Evolutionary conservation across 2,113 vertebrate species (phyloP).

Genomic region (Sceloporus tristichus): DNA sequence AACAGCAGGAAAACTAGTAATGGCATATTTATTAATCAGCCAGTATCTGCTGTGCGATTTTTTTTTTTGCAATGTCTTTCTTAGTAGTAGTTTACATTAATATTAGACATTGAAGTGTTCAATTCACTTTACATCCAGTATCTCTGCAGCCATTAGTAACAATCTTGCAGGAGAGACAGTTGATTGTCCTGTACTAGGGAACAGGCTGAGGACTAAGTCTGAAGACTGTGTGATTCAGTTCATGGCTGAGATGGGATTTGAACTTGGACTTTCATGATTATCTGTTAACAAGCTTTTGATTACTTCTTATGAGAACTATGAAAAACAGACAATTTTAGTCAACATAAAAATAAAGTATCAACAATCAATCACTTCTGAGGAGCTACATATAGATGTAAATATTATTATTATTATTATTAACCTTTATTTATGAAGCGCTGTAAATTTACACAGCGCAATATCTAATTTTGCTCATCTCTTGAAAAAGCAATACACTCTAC

Average conservation of each 20-base stretch:
- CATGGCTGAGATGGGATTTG: not conserved
- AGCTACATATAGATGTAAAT: not conserved
- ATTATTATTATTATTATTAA: too few species aligned
- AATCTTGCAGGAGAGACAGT: not conserved
- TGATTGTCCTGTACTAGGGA: not conserved
- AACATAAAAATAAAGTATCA: conserved; percentile 24
- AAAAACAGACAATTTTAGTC: not conserved
- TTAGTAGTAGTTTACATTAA: not conserved
- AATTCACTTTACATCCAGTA: not conserved
- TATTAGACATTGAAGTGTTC: not conserved
- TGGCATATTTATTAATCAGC: not conserved
- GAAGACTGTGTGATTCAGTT: not conserved
- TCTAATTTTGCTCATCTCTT: not conserved
- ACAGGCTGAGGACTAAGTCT: not conserved
- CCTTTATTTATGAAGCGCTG: too few species aligned
- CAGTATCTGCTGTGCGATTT: not conserved
- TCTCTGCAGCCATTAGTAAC: not conserved
- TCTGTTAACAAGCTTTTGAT: not conserved
- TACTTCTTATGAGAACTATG: conserved; percentile 11
- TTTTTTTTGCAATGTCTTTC: not conserved
- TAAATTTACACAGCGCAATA: too few species aligned
- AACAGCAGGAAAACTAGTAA: not conserved
- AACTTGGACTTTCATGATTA: not conserved
- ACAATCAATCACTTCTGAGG: not conserved
- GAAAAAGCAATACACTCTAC: not conserved